phyloP scores from a whole-genome alignment of 2,888 invertebrate genomes.

The Augochlorella aurata region DNA sequence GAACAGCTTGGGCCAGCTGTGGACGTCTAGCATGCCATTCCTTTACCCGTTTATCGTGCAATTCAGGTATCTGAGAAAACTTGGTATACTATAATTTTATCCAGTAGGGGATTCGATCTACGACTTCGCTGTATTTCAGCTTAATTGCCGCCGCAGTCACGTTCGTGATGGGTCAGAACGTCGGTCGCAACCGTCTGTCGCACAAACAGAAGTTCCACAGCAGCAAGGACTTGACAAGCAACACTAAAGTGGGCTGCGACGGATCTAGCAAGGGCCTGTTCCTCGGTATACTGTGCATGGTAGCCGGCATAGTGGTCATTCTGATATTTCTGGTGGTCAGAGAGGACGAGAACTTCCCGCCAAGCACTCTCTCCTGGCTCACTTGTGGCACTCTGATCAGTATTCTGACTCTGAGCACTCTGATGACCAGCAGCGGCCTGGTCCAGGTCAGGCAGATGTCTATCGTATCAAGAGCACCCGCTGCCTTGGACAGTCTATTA shows the following conservation, averaged over 20 bases:
- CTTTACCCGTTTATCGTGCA: slow-evolving; percentile 84
- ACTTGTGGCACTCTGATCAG: slow-evolving; percentile 82
- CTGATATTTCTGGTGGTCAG: slow-evolving; percentile 84
- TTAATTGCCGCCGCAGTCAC: slow-evolving; percentile 84
- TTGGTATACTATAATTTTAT: background rate
- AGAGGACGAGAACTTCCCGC: slow-evolving; percentile 82
- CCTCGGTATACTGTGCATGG: slow-evolving; percentile 83
- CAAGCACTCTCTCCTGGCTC: slow-evolving; percentile 82
- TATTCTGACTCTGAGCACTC: slow-evolving; percentile 80
- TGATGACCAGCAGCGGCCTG: slow-evolving; percentile 82
- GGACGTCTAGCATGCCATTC: slow-evolving; percentile 84
- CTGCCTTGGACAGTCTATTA: slow-evolving; percentile 81
- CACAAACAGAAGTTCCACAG: slow-evolving; percentile 77
- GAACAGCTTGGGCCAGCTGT: slow-evolving; percentile 83
- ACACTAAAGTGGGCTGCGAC: slow-evolving; percentile 82
- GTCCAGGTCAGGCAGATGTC: slow-evolving; percentile 82
- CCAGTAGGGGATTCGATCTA: background rate
- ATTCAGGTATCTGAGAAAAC: slow-evolving; percentile 81
- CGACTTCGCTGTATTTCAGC: slow-evolving; percentile 70
- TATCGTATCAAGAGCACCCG: slow-evolving; percentile 79
- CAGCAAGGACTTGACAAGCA: slow-evolving; percentile 73
- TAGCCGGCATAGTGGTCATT: slow-evolving; percentile 83
- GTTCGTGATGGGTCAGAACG: slow-evolving; percentile 84
- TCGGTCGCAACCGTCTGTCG: slow-evolving; percentile 79
- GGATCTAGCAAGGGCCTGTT: slow-evolving; percentile 84